Base-by-base conservation (phyloP, 2,888 invertebrate species). In the Aethes cnicana region DNA sequence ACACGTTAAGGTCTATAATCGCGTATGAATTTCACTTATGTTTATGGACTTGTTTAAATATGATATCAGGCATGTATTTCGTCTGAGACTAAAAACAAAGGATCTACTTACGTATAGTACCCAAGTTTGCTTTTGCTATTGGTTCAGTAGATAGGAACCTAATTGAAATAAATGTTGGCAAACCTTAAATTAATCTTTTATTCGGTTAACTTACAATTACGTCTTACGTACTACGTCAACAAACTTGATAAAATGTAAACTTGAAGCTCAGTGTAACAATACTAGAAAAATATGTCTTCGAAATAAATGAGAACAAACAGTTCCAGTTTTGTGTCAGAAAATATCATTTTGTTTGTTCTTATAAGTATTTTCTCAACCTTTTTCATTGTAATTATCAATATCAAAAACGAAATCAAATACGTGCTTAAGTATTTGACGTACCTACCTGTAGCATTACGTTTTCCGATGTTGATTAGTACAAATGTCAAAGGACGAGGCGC, bases 181-280 rank as follows among this genome's bases (percentile, higher is more conserved):
- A 62, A 60, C 48, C 54, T 66, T 61, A 65, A 63, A 56, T 59
- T 64, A 63, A 62, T 49, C 44, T 59, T 71, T 73, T 69, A 68
- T 69, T 68, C 58, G 16, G 32, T 42, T 23, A 21, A 12, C 36
- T 46, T 52, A 47, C 11, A 33, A 14, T 12, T 37, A 41, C 2
- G 18, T 30, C 61, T 69, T 70, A 71, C 56, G 21, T 16, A 72
- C 59, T 73, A 72, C 28, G 43, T 66, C 57, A 70, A 73, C 70
- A 68, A 68, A 64, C 56, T 49, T 32, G n/a, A 17, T 43, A 53
- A 36, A 44, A 37, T 39, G 25, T 52, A 43, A 44, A 44, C n/a
- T 54, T 64, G 63, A 63, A 57, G 20, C 25, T 46, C 26, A n/a
- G n/a, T 25, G 32, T 46, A 26, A 32, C 44, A 39, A 32, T 39